These are phyloP conservation scores for Sepiola atlantica DNA, from an alignment of 2,888 invertebrate species.

Conservation along the genomic window DNA sequence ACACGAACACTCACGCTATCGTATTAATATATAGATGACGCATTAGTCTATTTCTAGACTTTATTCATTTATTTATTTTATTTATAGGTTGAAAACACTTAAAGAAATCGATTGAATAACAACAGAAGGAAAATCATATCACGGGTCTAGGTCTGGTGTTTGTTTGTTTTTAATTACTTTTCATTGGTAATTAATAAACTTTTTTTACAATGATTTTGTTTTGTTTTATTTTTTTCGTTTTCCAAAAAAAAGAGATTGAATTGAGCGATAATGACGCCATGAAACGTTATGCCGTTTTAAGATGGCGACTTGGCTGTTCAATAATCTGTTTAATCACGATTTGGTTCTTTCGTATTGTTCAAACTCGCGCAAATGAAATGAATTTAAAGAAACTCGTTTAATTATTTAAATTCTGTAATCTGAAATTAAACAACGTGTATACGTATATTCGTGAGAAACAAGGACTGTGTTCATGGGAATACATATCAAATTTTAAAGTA, in stretches of 20 bases:
- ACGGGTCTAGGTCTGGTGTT: no score
- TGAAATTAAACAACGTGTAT: background rate
- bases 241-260: background rate
- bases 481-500: no score
- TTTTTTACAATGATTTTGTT: background rate
- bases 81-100: background rate
- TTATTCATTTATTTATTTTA: background rate
- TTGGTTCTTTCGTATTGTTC: background rate
- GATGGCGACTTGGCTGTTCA: slow-evolving; percentile 14
- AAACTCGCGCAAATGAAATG: background rate
- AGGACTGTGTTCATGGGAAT: no score
- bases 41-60: background rate
- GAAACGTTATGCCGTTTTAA: background rate
- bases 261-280: background rate
- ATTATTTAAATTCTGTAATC: background rate
- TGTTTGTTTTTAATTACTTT: background rate
- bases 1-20: no score
- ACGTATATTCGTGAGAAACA: background rate
- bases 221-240: background rate
- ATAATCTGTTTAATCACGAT: background rate
- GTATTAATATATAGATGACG: no score
- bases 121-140: background rate
- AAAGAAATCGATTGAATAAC: background rate
- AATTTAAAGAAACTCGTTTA: background rate
- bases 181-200: background rate